Evolutionary conservation across 2,888 invertebrate genomes (phyloP).

Genomic region (Chrysolina haemoptera): DNA sequence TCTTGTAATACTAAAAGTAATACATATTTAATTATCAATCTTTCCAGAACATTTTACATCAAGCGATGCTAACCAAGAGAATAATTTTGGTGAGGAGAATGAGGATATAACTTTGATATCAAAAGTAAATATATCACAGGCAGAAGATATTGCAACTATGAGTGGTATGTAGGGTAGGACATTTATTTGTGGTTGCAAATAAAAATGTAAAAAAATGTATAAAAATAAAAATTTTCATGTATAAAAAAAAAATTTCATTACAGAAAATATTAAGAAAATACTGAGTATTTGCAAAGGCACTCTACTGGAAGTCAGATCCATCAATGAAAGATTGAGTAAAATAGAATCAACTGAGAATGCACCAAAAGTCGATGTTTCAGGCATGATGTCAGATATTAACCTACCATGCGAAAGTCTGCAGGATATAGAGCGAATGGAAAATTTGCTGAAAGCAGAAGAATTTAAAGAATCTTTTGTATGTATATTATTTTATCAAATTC

Average conservation of each 20-base stretch:
- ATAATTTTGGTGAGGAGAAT: slow-evolving; percentile 6
- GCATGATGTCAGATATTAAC: too few relatives aligned
- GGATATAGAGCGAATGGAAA: too few relatives aligned
- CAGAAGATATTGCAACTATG: slow-evolving; percentile 21
- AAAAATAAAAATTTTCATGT: neutral
- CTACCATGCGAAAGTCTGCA: too few relatives aligned
- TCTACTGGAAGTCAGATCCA: neutral
- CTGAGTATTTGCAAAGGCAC: neutral
- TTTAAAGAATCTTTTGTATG: too few relatives aligned
- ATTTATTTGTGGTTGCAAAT: slow-evolving; percentile 19
- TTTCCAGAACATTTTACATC: slow-evolving; percentile 23
- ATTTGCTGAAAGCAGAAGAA: too few relatives aligned
- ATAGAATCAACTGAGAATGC: slow-evolving; percentile 24
- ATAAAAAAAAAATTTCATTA: too few relatives aligned
- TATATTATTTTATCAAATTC: too few relatives aligned
- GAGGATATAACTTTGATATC: slow-evolving; percentile 23
- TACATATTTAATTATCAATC: slow-evolving; percentile 14
- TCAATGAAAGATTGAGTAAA: slow-evolving; percentile 23
- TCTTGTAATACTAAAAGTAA: slow-evolving; percentile 11
- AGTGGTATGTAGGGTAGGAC: slow-evolving; percentile 24
- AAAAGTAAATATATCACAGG: slow-evolving; percentile 14
- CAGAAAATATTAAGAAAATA: too few relatives aligned
- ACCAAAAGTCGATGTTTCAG: slow-evolving; percentile 25
- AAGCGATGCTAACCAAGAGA: too few relatives aligned
- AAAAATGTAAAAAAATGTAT: too few relatives aligned